Evolutionary conservation across 2,888 invertebrate species (phyloP), one percentile per base, ranked within the genome.

Genomic region (Tachina grossa): DNA sequence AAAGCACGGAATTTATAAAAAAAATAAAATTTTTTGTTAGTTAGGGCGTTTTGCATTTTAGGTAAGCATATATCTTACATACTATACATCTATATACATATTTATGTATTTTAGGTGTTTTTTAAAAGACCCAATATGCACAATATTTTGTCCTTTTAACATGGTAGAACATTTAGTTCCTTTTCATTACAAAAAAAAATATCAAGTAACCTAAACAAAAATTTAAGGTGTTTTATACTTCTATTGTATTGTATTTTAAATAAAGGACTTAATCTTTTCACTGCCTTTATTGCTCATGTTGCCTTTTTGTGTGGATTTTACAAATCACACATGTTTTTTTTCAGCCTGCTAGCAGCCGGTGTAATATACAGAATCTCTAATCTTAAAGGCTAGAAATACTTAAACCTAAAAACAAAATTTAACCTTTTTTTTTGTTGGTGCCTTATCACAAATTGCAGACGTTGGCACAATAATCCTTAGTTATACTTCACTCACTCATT

Each of bases 391-490:
- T 80, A 55, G 72, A 66, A 69, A 77, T 31, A 68, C 19, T 10
- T 49, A 77, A 41, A 66, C n/a, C 2, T 6, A 61, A 69, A 53
- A 19, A 57, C n/a, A 49, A 66, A 65, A 51, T n/a, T 1, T 11
- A 71, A 47, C 10, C 5, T 16, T 45, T 43, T 51, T 57, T 39
- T 68, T 68, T 57, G 14, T 66, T 49, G 53, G 14, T 57, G 53
- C 43, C 81, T 85, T 85, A 85, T 85, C 85, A 57, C 77, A 81
- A 85, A 74, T 74, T 85, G 85, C 85, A 85, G 85, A 85, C 81
- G 72, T 85, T 78, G 76, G 74, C 81, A 63, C 16, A 49, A 76
- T 71, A 71, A 66, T 66, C 19, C 65, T 57, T 43, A 66, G 57
- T 57, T 49, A 80, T 57, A 47, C 79, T 55, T 65, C 72, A 72